Conservation (phyloP, 2,797 vertebrate genomes). For the Schizopygopsis malacanthus region DNA sequence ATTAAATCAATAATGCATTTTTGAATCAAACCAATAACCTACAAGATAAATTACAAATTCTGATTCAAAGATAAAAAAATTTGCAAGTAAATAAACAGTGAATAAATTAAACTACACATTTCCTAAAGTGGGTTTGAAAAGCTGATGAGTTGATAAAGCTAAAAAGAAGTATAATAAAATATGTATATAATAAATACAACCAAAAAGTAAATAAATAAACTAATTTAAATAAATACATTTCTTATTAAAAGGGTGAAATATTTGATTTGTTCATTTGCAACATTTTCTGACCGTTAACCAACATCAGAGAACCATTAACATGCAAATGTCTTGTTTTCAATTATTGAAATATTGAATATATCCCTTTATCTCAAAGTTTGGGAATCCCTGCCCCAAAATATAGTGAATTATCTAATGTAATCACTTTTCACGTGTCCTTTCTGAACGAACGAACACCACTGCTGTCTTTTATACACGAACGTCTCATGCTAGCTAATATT, state of each 20-base stretch:
- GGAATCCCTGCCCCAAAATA: too few species aligned
- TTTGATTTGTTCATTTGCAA: not conserved
- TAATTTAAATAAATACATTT: not conserved
- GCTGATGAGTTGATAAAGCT: not conserved
- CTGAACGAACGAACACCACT: not conserved
- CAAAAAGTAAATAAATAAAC: not conserved
- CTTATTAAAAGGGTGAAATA: not conserved
- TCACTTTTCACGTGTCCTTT: not conserved
- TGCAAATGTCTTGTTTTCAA: not conserved
- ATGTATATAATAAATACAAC: not conserved
- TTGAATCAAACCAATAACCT: not conserved
- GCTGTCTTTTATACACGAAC: not conserved
- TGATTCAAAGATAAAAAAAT: not conserved
- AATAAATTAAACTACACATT: not conserved
- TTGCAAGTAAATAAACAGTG: not conserved
- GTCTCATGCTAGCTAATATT: not conserved
- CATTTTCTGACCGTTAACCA: not conserved
- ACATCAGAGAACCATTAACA: not conserved
- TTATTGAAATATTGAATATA: not conserved
- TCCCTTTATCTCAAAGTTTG: not conserved
- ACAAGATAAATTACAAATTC: not conserved
- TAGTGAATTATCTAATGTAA: not conserved
- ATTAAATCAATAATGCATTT: not conserved
- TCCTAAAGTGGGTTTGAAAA: not conserved
- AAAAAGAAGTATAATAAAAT: not conserved